Evolutionary conservation across 2,113 vertebrate species (phyloP).

Genomic region (Syngnathus scovelli): DNA sequence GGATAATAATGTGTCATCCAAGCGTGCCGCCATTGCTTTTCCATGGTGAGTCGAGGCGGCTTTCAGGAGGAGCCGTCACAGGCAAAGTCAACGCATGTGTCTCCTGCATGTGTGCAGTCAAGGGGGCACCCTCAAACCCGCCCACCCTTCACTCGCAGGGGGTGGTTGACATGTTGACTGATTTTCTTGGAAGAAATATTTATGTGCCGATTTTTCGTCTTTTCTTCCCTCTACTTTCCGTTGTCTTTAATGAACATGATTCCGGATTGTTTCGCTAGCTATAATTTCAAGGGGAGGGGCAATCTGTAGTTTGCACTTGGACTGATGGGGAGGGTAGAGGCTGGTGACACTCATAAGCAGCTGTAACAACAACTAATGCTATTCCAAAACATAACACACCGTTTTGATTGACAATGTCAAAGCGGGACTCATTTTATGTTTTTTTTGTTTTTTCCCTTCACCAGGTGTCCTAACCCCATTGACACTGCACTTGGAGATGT

Average conservation of each 20-base stretch:
- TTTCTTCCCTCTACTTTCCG: constrained; percentile 37
- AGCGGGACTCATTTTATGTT: no score
- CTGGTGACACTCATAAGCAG: background rate
- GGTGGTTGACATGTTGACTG: constrained; percentile 41
- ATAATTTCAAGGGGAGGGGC: constrained; percentile 66
- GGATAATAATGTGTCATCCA: constrained; percentile 78
- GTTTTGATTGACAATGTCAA: no score
- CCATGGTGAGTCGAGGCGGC: constrained; percentile 67
- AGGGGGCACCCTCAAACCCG: constrained; percentile 51
- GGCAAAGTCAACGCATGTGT: constrained; percentile 54
- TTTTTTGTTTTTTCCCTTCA: no score
- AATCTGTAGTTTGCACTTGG: constrained; percentile 45
- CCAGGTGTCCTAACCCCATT: no score
- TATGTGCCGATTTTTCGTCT: constrained; percentile 63
- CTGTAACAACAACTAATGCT: background rate
- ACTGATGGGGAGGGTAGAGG: constrained; percentile 41
- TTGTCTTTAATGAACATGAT: constrained; percentile 76
- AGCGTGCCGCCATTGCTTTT: constrained; percentile 67
- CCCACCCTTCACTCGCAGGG: constrained; percentile 34
- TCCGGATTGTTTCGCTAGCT: constrained; percentile 70
- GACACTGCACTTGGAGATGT: no score
- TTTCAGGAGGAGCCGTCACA: constrained; percentile 60
- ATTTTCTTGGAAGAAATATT: constrained; percentile 77
- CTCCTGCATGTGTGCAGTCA: constrained; percentile 61
- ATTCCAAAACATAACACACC: no score